These are phyloP conservation scores for Leptopilina syphax DNA, from an alignment of 2,888 invertebrate genomes.

Conservation along the genomic window DNA sequence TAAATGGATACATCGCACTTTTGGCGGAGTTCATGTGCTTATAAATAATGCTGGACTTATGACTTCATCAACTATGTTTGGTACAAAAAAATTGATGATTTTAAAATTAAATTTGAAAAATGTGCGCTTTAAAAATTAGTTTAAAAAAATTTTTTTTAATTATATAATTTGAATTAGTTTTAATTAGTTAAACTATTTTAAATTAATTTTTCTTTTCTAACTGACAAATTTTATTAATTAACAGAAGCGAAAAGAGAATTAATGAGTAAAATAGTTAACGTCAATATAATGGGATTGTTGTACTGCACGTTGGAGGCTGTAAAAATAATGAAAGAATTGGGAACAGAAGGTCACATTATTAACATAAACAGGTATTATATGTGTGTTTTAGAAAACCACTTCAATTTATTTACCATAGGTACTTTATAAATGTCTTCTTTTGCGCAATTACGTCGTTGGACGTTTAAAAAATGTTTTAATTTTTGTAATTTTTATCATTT, in stretches of 20 bases:
- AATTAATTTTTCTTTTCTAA: too few relatives aligned
- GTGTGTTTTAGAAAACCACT: too few relatives aligned
- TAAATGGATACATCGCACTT: constrained; percentile 66
- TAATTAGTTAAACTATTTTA: too few relatives aligned
- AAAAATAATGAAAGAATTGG: constrained; percentile 62
- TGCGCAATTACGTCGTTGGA: too few relatives aligned
- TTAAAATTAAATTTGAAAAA: constrained; percentile 1
- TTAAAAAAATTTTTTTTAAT: not conserved
- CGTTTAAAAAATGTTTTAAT: too few relatives aligned
- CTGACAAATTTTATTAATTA: constrained; percentile 15
- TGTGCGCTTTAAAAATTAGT: too few relatives aligned
- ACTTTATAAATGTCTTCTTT: too few relatives aligned
- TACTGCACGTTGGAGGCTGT: constrained; percentile 64
- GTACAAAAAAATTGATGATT: constrained; percentile 46
- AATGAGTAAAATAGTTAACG: constrained; percentile 59
- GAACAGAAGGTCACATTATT: constrained; percentile 61
- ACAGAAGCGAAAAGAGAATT: constrained; percentile 56
- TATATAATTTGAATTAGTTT: too few relatives aligned
- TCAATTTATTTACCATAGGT: too few relatives aligned
- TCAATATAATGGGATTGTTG: constrained; percentile 67
- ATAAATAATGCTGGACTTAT: constrained; percentile 74
- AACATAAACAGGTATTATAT: constrained; percentile 63
- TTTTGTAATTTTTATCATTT: too few relatives aligned
- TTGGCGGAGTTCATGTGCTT: constrained; percentile 72
- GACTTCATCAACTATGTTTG: constrained; percentile 56